Evolutionary conservation across 2,797 vertebrate species (phyloP).

Genomic region (Scolopax bukidnonensis): DNA sequence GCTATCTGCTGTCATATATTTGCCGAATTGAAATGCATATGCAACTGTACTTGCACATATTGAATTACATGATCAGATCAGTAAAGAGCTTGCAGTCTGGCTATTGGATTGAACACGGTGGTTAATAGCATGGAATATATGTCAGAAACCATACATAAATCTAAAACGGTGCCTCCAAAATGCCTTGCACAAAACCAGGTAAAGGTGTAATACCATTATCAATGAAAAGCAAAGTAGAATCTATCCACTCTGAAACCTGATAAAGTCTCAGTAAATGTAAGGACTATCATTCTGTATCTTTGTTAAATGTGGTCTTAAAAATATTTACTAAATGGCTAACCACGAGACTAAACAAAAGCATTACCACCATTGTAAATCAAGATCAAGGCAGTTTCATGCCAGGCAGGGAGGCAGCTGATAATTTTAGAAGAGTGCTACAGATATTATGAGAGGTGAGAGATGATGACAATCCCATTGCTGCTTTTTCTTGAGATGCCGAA

Average conservation of each 20-base stretch:
- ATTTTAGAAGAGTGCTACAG: constrained; percentile 70
- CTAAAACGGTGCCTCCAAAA: neutral
- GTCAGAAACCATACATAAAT: neutral
- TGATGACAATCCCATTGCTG: constrained; percentile 52
- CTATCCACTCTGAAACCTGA: neutral
- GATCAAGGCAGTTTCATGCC: constrained; percentile 78
- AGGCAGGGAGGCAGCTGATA: constrained; percentile 68
- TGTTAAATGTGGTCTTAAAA: constrained; percentile 67
- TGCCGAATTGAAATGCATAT: neutral
- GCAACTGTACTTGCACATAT: neutral
- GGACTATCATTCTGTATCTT: constrained; percentile 57
- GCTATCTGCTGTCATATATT: neutral
- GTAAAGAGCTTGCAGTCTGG: neutral
- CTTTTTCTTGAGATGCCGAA: constrained; percentile 49
- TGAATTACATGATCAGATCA: neutral
- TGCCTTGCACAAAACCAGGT: constrained; percentile 16
- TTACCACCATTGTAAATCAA: constrained; percentile 76
- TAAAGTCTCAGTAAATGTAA: constrained; percentile 32
- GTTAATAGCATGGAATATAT: neutral
- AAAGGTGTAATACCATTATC: constrained; percentile 2
- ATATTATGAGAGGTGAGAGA: constrained; percentile 69
- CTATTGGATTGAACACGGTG: neutral
- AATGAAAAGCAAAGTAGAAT: neutral
- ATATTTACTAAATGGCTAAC: constrained; percentile 75
- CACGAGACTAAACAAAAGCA: constrained; percentile 77